Percentiles rank a stretch among this genome's conserved stretches.
Conservation (phyloP, 2,113 vertebrate species). For the Oncorhynchus keta region DNA sequence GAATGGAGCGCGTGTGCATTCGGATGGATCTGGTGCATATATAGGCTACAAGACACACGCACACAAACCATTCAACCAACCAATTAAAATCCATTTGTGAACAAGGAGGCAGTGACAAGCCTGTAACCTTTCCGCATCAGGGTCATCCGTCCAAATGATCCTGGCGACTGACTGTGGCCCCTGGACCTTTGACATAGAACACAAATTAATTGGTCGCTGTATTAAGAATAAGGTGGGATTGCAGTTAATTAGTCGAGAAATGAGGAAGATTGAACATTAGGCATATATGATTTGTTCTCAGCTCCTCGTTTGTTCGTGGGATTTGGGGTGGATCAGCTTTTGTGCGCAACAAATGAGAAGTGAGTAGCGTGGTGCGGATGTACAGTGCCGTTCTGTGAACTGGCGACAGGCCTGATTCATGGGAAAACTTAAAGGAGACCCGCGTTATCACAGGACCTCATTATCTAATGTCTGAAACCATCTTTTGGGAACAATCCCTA, state of each 20-base stretch:
- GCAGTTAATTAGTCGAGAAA: conserved; percentile 96
- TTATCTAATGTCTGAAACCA: conserved; percentile 86
- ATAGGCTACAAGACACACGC: conserved; percentile 39
- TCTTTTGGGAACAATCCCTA: conserved; percentile 77
- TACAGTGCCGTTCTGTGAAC: conserved; percentile 85
- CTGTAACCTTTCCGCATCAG: conserved; percentile 69
- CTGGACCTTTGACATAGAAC: conserved; percentile 84
- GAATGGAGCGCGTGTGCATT: conserved; percentile 31
- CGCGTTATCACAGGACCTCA: conserved; percentile 80
- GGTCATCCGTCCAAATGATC: conserved; percentile 84
- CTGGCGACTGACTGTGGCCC: conserved; percentile 79
- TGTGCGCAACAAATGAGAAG: conserved; percentile 89
- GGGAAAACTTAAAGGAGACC: conserved; percentile 84
- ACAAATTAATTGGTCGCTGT: conserved; percentile 90
- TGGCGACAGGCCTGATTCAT: conserved; percentile 86
- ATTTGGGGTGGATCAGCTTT: conserved; percentile 90
- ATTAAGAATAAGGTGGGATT: conserved; percentile 82
- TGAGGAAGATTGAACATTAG: conserved; percentile 85
- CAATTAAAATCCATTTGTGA: conserved; percentile 83
- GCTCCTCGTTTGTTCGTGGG: conserved; percentile 83
- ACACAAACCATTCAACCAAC: conserved; percentile 54
- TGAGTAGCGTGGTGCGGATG: conserved; percentile 85
- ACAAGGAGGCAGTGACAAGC: conserved; percentile 70
- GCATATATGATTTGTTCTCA: conserved; percentile 78
- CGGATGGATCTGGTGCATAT: neutral